Base-by-base conservation (phyloP, 1,140 invertebrate species). In the Trichonephila clavata region DNA sequence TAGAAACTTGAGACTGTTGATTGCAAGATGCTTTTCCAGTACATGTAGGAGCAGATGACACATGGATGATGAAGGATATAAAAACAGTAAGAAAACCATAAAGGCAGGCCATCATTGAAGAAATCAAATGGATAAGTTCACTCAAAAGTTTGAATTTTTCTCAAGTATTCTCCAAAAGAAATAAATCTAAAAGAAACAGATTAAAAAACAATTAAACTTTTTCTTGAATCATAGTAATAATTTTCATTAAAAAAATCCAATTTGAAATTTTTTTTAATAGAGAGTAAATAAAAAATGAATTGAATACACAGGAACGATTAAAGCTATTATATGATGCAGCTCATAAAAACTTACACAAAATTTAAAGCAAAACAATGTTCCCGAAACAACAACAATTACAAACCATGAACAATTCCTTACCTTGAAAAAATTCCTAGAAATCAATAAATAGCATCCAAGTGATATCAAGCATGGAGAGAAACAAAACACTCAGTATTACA, bases 21-120 rank as follows among this genome's bases (percentile, higher is more conserved):
- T 50, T 32, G 24, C 68, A 90, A 60, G 24, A 16, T 20, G 90
- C 32, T 7, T 92, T 92, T 32, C 90, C 90, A 32, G 24, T 92
- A 20, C 90, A 92, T 18, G 61, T 57, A 24, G 90, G 90, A n/a
- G 90, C 90, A 39, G 90, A 86, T 14, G 90, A 86, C 2, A 92
- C 90, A 71, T 24, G 24, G 57, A 90, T 24, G 57, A 60, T 77
- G 89, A 87, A 43, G 21, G 27, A 61, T 21, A 59, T n/a, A 24
- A 50, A 14, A 43, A 90, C 27, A 61, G 86, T 39, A 7, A 87
- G 24, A 59, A 83, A n/a, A 24, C 21, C 81, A 59, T 20, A 59
- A 20, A 10, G 3, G 50, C 7, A 24, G 24, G 39, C 39, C 39
- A 83, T 50, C 10, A 3, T 24, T 39, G 77, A 81, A 32, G 32